A percentile compares a stretch with the other conserved stretches of the same genome.
These are phyloP conservation scores for Diplazon laetatorius DNA, from an alignment of 2,888 invertebrate genomes.

Conservation along the genomic window DNA sequence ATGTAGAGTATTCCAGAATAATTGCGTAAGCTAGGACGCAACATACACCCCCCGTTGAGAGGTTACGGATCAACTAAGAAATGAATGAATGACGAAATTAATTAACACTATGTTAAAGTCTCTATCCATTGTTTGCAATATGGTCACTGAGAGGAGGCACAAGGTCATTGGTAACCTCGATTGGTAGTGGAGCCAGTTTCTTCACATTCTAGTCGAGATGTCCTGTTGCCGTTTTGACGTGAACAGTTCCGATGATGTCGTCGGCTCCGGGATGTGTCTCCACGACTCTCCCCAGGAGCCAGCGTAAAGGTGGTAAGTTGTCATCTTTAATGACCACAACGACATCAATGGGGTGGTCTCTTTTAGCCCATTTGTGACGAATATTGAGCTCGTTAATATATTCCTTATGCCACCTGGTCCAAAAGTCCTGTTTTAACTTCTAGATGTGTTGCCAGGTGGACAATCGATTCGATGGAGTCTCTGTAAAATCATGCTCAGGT, in stretches of 20 bases:
- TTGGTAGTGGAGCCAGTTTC: conserved; percentile 37
- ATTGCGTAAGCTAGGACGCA: conserved; percentile 30
- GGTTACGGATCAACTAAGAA: conserved; percentile 12
- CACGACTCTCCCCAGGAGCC: conserved; percentile 44
- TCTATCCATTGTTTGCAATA: too few relatives aligned
- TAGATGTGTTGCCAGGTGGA: conserved; percentile 64
- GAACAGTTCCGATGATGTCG: conserved; percentile 20
- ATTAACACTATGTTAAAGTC: too few relatives aligned
- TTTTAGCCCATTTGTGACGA: conserved; percentile 56
- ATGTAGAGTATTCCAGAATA: neutral
- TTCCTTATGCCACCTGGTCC: conserved; percentile 61
- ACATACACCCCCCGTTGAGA: conserved; percentile 60
- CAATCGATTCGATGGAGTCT: conserved; percentile 23
- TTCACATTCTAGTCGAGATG: conserved; percentile 33
- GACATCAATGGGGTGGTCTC: neutral
- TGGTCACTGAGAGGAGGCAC: too few relatives aligned
- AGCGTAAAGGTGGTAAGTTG: conserved; percentile 47
- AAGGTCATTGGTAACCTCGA: conserved; percentile 4
- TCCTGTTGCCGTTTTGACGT: conserved; percentile 34
- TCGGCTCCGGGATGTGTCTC: conserved; percentile 38
- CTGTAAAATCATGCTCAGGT: conserved; percentile 39
- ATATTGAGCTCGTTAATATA: conserved; percentile 62
- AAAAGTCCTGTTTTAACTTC: conserved; percentile 63
- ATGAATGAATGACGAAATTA: too few relatives aligned
- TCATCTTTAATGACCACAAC: conserved; percentile 49